phyloP scores from a whole-genome alignment of 2,797 vertebrate species.

The Hemibagrus guttatus region DNA sequence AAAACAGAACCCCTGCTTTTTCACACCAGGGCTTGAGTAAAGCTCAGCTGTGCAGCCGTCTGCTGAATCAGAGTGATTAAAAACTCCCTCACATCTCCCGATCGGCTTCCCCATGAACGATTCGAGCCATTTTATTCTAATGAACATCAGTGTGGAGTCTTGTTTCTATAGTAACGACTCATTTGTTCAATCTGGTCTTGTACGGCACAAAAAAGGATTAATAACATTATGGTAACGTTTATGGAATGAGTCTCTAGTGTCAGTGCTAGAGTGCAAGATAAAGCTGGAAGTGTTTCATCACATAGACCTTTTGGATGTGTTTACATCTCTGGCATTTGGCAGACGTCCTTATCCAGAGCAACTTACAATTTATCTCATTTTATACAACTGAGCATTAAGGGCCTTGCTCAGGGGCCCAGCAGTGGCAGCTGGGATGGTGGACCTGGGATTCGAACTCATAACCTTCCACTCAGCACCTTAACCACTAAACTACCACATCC shows the following conservation, averaged over 20 bases:
- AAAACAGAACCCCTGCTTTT: background rate
- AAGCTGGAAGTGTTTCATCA: background rate
- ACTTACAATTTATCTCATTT: too few relatives aligned
- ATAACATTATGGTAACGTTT: background rate
- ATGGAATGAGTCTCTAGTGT: background rate
- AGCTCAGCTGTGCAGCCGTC: slow-evolving; percentile 8
- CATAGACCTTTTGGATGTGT: background rate
- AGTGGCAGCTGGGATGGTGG: too few relatives aligned
- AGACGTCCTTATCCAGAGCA: too few relatives aligned
- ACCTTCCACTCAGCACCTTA: too few relatives aligned
- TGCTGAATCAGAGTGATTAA: slow-evolving; percentile 17
- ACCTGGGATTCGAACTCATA: too few relatives aligned
- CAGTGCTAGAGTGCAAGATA: background rate
- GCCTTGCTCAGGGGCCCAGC: too few relatives aligned
- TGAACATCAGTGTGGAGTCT: background rate
- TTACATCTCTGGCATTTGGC: too few relatives aligned
- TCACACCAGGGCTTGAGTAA: slow-evolving; percentile 1
- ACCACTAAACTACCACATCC: too few relatives aligned
- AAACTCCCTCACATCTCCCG: background rate
- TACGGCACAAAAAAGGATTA: background rate
- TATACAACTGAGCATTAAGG: too few relatives aligned
- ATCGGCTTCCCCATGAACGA: background rate
- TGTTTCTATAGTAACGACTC: background rate
- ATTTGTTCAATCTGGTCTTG: background rate
- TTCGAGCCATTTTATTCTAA: background rate